phyloP scores from a whole-genome alignment of 2,888 invertebrate genomes.

The Paralinhomoeus sp. region DNA sequence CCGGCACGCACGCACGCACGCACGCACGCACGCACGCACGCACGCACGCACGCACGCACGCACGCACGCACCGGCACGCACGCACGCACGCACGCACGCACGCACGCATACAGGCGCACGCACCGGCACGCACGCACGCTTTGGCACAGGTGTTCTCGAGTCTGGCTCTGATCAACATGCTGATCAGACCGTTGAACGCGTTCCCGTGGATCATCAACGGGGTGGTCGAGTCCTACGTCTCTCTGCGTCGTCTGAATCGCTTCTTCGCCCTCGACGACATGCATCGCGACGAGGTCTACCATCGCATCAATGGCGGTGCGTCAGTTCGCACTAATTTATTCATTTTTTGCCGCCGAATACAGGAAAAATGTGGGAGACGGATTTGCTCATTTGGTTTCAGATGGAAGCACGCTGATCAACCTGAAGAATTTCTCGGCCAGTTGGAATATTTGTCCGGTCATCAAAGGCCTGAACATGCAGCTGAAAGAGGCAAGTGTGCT shows the following conservation, averaged over 20 bases:
- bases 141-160: slow-evolving; percentile 71
- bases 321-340: neutral
- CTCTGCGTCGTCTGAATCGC: slow-evolving; percentile 27
- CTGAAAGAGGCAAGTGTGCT: too few relatives aligned
- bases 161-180: slow-evolving; percentile 76
- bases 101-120: too few relatives aligned
- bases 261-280: slow-evolving; percentile 25
- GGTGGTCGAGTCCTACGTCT: slow-evolving; percentile 81
- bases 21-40: neutral
- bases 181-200: slow-evolving; percentile 80
- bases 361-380: neutral
- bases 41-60: too few relatives aligned
- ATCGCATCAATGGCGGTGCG: slow-evolving; percentile 10
- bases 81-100: too few relatives aligned
- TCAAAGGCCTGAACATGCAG: too few relatives aligned
- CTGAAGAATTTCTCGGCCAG: too few relatives aligned
- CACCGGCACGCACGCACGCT: too few relatives aligned
- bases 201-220: slow-evolving; percentile 97
- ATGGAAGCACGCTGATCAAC: too few relatives aligned
- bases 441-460: too few relatives aligned
- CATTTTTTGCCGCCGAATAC: neutral
- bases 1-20: too few relatives aligned
- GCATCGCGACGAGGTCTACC: slow-evolving; percentile 42
- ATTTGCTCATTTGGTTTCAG: too few relatives aligned
- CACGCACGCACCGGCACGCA: too few relatives aligned